Evolutionary conservation across 2,113 vertebrate genomes (phyloP), one percentile per base, ranked within the genome.

Genomic region (Calypte anna): DNA sequence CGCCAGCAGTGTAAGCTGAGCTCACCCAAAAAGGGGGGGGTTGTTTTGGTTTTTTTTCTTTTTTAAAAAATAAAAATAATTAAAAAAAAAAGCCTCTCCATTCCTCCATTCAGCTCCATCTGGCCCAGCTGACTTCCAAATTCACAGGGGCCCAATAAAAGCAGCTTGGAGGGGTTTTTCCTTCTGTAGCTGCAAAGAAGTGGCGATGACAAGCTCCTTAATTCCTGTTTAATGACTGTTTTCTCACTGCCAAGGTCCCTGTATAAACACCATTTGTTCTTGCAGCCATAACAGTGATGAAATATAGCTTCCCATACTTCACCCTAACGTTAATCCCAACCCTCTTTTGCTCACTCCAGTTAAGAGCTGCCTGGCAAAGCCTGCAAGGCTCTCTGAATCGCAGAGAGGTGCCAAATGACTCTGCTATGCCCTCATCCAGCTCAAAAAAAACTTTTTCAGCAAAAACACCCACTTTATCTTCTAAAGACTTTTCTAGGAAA

Each of bases 201-300:
- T 96, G 97, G 97, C 82, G 98, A 98, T 98, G 98, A 99, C 98
- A 98, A 98, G 98, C 96, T 98, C 97, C 97, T 98, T 98, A 98
- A 98, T 98, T 98, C 98, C 97, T 98, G 98, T 98, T 98, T 98
- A 98, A 98, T 98, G 98, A 98, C 98, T 98, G 98, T 98, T 98
- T 98, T 98, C 98, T 98, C 98, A 98, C 98, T 98, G 98, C 97
- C 97, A 98, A 98, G 97, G 97, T 98, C 97, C 97, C 97, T 98
- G 96, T 98, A 98, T 98, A 98, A 98, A 98, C 97, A 98, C 97
- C 94, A 97, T 98, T 98, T 98, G 98, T 97, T 98, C 97, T 97
- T 97, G 94, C 94, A 97, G 97, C 97, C 98, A 97, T 98, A 97
- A 97, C 96, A 97, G 94, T 79, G 97, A 97, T 98, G 98, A 99